Percentiles rank a stretch among this genome's conserved stretches.
Evolutionary conservation across 1,140 invertebrate genomes (phyloP).

Genomic region (Lithobius niger): DNA sequence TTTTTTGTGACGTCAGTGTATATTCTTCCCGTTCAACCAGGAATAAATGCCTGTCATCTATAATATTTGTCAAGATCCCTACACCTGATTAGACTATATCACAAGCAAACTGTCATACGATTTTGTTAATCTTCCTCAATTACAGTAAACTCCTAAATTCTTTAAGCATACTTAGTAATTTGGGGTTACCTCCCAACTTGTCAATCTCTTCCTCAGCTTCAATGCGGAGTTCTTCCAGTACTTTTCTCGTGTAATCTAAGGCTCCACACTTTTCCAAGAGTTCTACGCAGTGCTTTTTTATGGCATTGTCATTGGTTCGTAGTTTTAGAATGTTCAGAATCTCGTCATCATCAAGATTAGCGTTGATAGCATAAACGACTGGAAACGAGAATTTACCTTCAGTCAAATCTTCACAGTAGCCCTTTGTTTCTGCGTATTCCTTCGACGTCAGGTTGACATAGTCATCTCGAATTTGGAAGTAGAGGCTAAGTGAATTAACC

Average conservation of each 20-base stretch:
- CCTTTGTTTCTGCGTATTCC: constrained; percentile 92
- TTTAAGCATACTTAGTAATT: constrained; percentile 58
- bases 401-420: constrained; percentile 91
- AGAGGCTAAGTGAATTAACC: too few relatives aligned
- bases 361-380: constrained; percentile 79
- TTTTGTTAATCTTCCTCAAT: too few relatives aligned
- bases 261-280: constrained; percentile 74
- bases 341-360: constrained; percentile 63
- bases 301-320: constrained; percentile 71
- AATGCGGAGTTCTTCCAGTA: constrained; percentile 53
- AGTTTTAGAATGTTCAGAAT: constrained; percentile 85
- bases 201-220: constrained; percentile 58
- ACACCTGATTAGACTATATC: too few relatives aligned
- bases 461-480: constrained; percentile 9
- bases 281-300: constrained; percentile 84
- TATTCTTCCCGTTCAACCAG: too few relatives aligned
- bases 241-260: constrained; percentile 68
- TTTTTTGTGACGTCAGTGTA: too few relatives aligned
- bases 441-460: background rate
- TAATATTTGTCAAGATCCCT: too few relatives aligned
- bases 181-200: constrained; percentile 65
- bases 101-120: too few relatives aligned
- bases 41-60: too few relatives aligned
- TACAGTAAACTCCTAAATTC: constrained; percentile 46
- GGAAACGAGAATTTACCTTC: constrained; percentile 98